Conservation (phyloP, 2,113 vertebrate species). For the Tyto alba region DNA sequence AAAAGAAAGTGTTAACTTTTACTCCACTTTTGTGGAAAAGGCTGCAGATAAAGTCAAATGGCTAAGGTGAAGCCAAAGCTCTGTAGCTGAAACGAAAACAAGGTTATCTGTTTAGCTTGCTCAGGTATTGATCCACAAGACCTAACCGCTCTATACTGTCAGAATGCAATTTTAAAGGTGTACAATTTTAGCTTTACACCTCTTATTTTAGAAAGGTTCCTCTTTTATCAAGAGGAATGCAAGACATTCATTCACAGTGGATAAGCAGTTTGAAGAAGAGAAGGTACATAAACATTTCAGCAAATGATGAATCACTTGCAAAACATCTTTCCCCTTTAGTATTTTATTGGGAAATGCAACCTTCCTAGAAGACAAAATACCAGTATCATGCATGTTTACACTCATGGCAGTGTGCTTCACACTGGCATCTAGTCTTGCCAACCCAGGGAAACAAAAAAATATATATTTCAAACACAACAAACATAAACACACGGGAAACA, state of each 20-base stretch:
- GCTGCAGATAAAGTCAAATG: not conserved
- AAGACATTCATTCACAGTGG: not conserved
- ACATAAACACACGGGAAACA: not conserved
- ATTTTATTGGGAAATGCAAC: not conserved
- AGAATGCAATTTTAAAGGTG: not conserved
- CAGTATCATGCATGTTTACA: not conserved
- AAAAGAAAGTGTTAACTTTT: not conserved
- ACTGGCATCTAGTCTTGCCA: not conserved
- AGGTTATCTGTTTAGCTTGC: not conserved
- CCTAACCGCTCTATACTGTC: not conserved
- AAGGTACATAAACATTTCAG: not conserved
- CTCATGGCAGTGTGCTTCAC: not conserved
- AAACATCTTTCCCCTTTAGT: not conserved
- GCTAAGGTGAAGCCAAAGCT: not conserved
- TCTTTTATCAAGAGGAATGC: not conserved
- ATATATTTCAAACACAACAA: not conserved
- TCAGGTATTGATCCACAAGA: not conserved
- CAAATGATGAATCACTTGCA: conserved; percentile 8
- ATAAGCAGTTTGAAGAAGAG: not conserved
- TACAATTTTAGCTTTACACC: not conserved
- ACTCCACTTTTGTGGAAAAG: not conserved
- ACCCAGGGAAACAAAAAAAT: not conserved
- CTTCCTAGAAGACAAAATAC: not conserved
- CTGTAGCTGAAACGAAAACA: not conserved
- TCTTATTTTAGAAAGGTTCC: not conserved